Evolutionary conservation across 2,797 vertebrate species (phyloP), one percentile per base, ranked within the genome.

Genomic region (Gila robusta): DNA sequence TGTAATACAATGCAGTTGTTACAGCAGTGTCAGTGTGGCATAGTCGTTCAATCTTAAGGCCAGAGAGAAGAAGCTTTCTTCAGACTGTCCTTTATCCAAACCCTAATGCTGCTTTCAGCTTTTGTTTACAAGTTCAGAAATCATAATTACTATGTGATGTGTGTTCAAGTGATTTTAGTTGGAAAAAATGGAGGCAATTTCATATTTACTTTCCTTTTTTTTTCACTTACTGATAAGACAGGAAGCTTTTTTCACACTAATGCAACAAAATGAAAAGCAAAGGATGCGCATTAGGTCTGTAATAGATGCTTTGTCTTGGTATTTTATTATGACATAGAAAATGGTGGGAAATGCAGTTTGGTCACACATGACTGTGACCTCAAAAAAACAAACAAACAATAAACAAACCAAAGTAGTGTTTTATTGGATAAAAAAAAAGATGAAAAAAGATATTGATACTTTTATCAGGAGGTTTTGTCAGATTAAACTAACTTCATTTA

Each of bases 181-280:
- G 69, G 23, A 59, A 39, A 71, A 72, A 72, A 82, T 44, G n/a
- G 52, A 82, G 28, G 52, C 52, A 72, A 64, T 79, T 79, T 47
- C 9, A 64, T 64, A 9, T 44, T 59, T 64, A 28, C 10, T 32
- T 21, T 39, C n/a, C 5, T 44, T 64, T 79, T 64, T 79, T 64
- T 64, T 79, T 44, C 59, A 79, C 39, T 64, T 47, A 64, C 37
- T 64, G 56, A 44, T 64, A 64, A 64, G n/a, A 12, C 77, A 79
- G 77, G 10, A 79, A 79, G 77, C 77, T 44, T 79, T 64, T 62
- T 64, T 64, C 54, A 0, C 26, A 37, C 80, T 71, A 56, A 82
- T 82, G 67, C 67, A 71, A 82, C 49, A 21, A 59, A 71, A 71
- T 79, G 39, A 79, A 79, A 56, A 21, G 80, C 67, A 59, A 82